Evolutionary conservation across 2,113 vertebrate species (phyloP).

Genomic region (Galbula dea): DNA sequence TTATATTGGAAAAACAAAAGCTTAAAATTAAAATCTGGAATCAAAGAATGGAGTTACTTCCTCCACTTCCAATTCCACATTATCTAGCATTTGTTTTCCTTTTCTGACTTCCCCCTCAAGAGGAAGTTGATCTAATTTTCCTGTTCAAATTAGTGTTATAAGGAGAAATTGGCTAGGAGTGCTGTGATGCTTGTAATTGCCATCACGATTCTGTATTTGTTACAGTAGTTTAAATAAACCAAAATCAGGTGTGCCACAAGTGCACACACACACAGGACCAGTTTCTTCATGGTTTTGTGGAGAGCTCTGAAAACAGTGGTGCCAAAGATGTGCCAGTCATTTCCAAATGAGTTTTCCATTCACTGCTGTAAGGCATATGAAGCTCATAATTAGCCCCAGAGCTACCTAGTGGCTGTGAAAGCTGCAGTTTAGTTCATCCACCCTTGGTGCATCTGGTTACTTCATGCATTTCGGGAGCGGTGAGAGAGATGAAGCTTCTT

Average conservation of each 20-base stretch:
- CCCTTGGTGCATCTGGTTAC: not conserved
- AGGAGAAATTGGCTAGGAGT: not conserved
- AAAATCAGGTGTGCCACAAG: not conserved
- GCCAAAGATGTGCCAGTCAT: not conserved
- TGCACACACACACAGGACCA: accelerated
- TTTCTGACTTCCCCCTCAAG: not conserved
- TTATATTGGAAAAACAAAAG: not conserved
- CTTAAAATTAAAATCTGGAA: not conserved
- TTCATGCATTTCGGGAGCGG: accelerated
- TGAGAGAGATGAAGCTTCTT: not conserved
- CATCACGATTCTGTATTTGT: not conserved
- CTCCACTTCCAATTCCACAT: not conserved
- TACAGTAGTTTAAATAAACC: not conserved
- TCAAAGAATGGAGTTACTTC: slow-evolving; percentile 15
- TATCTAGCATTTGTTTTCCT: slow-evolving; percentile 1
- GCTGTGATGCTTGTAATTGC: not conserved
- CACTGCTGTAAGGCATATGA: not conserved
- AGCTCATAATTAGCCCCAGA: not conserved
- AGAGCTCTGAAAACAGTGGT: not conserved
- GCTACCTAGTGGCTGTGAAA: not conserved
- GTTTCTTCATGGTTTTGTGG: not conserved
- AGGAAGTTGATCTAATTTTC: slow-evolving; percentile 48
- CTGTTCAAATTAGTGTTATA: slow-evolving; percentile 15
- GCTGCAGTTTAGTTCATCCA: not conserved
- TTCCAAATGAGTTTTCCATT: not conserved